Evolutionary conservation across 1,140 invertebrate species (phyloP).

Genomic region (Drusus annulatus): DNA sequence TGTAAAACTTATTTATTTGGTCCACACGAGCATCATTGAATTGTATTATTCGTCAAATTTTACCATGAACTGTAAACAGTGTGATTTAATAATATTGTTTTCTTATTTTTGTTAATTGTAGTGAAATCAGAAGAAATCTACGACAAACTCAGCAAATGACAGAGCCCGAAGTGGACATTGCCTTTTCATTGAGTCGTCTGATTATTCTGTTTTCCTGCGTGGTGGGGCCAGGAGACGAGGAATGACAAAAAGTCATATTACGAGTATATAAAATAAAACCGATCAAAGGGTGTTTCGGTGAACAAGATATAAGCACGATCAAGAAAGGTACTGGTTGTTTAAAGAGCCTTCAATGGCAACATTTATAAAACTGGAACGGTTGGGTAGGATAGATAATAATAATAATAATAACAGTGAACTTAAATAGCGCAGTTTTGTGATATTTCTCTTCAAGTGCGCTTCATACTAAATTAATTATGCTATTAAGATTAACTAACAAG

Average conservation of each 20-base stretch:
- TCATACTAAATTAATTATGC: no score
- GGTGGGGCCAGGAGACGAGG: neutral
- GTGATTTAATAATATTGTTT: neutral
- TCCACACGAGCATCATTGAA: neutral
- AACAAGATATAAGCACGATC: neutral
- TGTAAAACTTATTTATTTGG: neutral
- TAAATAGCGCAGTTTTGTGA: no score
- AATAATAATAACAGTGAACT: no score
- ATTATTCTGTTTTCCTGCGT: constrained; percentile 27
- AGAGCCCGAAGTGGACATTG: constrained; percentile 19
- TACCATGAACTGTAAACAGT: neutral
- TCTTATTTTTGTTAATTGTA: neutral
- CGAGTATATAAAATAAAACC: neutral
- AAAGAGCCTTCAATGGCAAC: no score
- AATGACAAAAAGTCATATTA: neutral
- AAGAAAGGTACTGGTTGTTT: no score
- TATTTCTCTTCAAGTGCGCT: no score
- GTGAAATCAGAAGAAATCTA: constrained; percentile 24
- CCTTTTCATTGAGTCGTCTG: neutral
- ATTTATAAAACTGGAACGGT: no score
- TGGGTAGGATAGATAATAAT: no score
- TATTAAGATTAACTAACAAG: no score
- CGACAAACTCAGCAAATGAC: constrained; percentile 9
- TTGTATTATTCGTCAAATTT: neutral
- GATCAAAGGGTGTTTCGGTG: neutral